Conservation (phyloP, 1,140 invertebrate genomes). For the Bombyx mori region DNA sequence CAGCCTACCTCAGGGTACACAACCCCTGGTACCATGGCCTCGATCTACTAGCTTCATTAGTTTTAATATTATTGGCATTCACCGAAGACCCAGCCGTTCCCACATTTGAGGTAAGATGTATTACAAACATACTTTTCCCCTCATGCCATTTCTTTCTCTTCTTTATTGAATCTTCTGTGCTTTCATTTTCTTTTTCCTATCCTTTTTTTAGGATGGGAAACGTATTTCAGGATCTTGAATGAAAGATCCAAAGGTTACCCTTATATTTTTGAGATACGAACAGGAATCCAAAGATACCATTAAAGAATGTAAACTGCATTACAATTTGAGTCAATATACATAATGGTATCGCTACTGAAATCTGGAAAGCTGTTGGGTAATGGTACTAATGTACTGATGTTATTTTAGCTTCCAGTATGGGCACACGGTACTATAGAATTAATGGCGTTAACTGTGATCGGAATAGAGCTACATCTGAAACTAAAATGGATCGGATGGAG, state of each 20-base stretch:
- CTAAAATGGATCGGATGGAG: conserved; percentile 88
- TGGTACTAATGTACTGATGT: neutral
- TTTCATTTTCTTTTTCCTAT: no score
- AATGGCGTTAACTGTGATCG: conserved; percentile 82
- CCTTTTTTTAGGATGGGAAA: no score
- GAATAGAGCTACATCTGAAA: conserved; percentile 84
- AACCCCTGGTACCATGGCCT: conserved; percentile 91
- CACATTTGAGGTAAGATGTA: conserved; percentile 73
- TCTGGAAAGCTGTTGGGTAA: no score
- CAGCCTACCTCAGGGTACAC: conserved; percentile 90
- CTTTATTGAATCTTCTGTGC: no score
- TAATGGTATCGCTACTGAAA: no score
- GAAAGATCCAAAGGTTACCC: no score
- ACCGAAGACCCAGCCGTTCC: conserved; percentile 87
- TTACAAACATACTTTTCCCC: neutral
- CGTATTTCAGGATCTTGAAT: no score
- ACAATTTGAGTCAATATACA: no score
- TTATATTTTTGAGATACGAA: no score
- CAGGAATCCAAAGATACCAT: no score
- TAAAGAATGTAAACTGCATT: no score
- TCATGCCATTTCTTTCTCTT: no score
- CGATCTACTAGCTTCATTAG: conserved; percentile 83
- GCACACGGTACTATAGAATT: conserved; percentile 90
- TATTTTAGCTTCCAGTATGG: conserved; percentile 78
- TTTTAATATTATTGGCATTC: conserved; percentile 85